Evolutionary conservation across 2,888 invertebrate species (phyloP), one percentile per base, ranked within the genome.

Genomic region (Philereme transversata): DNA sequence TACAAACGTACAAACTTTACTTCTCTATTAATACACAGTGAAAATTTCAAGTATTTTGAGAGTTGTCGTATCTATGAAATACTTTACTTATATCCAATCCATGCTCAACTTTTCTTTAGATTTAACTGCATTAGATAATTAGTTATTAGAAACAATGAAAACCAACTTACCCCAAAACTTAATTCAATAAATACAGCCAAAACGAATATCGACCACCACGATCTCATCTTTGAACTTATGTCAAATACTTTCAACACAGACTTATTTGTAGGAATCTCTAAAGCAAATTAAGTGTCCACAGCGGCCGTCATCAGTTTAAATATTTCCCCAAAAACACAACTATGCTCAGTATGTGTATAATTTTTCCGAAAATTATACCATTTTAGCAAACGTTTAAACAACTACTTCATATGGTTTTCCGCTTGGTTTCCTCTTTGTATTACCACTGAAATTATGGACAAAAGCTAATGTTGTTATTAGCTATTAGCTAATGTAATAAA

Each of bases 341-440:
- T 51, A 46, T 40, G 35, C 51, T 51, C 8, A 38, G 40, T 41
- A 5, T 47, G 43, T 36, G 47, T 60, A 51, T 60, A 62, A 62
- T 65, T 65, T 68, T 9, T 8, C 22, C 38, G 10, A 55, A 61
- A 59, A 54, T 49, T 45, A 36, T 47, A 6, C 3, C 48, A 64
- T 59, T 44, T 45, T 41, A 38, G 46, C 4, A 49, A 38, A 38
- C 40, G 46, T 57, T 63, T 63, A 49, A 4, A 53, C 22, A 22
- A 22, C 22, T 22, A 22, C 22, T 22, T 59, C 59, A 52, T 0
- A 7, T 36, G 36, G 36, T 36, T 36, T 8, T 8, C 8, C 40
- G 7, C 40, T 8, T 40, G 8, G 7, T 40, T 40, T 40, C 40
- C 40, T 40, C 8, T 4, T 7, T 40, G 40, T 40, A 5, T 6